Conservation (phyloP, 2,113 vertebrate species). For the Onychorhynchus coronatus region DNA sequence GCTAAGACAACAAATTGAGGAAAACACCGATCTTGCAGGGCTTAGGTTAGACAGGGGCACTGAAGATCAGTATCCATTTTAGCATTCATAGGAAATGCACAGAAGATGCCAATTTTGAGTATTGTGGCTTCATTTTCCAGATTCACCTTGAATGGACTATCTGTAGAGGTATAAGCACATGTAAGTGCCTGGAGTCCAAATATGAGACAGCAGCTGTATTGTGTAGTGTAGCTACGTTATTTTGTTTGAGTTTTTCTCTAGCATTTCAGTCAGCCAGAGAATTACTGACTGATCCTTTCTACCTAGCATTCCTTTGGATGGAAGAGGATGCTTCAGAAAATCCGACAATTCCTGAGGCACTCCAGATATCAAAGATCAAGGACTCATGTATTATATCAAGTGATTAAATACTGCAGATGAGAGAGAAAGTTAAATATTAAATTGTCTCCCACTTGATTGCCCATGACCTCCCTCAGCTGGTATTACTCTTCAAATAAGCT, state of each 20-base stretch:
- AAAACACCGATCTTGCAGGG: not conserved
- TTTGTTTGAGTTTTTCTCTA: not conserved
- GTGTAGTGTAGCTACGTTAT: not conserved
- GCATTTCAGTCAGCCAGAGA: not conserved
- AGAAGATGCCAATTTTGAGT: not conserved
- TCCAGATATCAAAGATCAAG: conserved; percentile 54
- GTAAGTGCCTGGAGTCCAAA: not conserved
- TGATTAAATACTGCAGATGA: conserved; percentile 13
- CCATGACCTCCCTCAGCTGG: not conserved
- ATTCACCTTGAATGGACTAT: not conserved
- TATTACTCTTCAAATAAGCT: not conserved
- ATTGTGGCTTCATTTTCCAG: not conserved
- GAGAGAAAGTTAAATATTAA: conserved; percentile 22
- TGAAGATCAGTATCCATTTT: not conserved
- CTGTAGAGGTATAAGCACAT: not conserved
- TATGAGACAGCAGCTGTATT: not conserved
- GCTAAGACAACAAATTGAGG: not conserved
- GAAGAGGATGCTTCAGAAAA: conserved; percentile 15
- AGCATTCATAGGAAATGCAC: not conserved
- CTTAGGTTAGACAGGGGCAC: not conserved
- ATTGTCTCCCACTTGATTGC: not conserved
- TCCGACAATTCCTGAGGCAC: not conserved
- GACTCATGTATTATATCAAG: not conserved
- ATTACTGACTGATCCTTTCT: not conserved
- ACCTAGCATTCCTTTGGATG: not conserved